Conservation (phyloP, 1,140 invertebrate genomes). For the Ridgeia piscesae region DNA sequence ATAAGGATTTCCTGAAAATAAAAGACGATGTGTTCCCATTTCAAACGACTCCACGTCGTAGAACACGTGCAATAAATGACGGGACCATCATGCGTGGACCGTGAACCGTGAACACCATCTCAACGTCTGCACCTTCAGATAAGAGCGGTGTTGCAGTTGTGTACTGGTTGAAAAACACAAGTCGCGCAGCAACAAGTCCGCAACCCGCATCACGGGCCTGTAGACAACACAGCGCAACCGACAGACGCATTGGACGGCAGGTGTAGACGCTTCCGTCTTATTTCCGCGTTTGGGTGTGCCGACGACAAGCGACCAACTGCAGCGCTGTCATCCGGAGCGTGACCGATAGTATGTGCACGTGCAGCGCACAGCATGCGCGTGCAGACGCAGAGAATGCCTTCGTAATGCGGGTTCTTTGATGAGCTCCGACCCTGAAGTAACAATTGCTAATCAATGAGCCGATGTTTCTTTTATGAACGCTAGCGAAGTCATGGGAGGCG, state of each 20-base stretch:
- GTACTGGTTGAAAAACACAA: too few species aligned
- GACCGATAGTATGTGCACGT: background rate
- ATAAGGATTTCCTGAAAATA: too few species aligned
- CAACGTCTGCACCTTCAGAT: too few species aligned
- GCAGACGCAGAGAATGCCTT: background rate
- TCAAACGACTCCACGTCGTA: too few species aligned
- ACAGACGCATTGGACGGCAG: background rate
- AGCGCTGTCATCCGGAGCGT: background rate
- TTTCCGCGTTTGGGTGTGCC: background rate
- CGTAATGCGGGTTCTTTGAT: background rate
- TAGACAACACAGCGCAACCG: background rate
- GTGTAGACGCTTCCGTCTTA: background rate
- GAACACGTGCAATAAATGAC: too few species aligned
- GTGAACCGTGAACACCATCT: too few species aligned
- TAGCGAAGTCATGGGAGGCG: background rate
- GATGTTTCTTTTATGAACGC: background rate
- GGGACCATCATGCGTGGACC: too few species aligned
- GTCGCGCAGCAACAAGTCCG: background rate
- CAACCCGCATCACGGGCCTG: background rate
- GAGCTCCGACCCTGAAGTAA: background rate
- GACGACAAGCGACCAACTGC: background rate
- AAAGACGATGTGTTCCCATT: too few species aligned
- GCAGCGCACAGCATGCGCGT: background rate
- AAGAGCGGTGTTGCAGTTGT: too few species aligned
- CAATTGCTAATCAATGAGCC: background rate